These are phyloP conservation scores for Acrocephalus arundinaceus DNA, from an alignment of 2,113 vertebrate genomes.

Conservation along the genomic window DNA sequence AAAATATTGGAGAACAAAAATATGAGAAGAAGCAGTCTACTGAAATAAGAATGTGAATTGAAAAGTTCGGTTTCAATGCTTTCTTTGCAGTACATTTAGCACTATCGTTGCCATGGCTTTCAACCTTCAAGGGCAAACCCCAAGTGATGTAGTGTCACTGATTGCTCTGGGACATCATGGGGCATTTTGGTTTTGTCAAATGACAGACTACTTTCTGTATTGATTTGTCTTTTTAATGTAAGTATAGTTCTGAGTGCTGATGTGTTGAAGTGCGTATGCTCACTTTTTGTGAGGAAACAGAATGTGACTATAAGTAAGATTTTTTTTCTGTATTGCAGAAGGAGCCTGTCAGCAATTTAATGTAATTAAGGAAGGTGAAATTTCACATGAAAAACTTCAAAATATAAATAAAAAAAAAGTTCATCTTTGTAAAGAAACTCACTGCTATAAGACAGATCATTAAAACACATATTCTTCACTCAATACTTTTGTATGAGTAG, in stretches of 20 bases:
- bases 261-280: neutral
- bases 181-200: neutral
- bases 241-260: neutral
- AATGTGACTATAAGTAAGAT: neutral
- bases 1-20: neutral
- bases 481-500: neutral
- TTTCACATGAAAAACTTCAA: neutral
- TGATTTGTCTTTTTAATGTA: neutral
- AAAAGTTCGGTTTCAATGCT: neutral
- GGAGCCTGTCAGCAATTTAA: neutral
- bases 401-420: neutral
- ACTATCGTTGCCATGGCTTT: rapidly evolving
- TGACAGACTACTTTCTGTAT: neutral
- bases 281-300: neutral
- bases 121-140: neutral
- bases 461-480: neutral
- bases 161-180: neutral
- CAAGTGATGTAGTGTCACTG: neutral
- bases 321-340: neutral
- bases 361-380: neutral
- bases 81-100: neutral
- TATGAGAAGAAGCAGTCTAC: neutral
- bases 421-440: neutral
- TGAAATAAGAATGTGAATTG: neutral
- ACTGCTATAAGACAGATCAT: neutral